Base-by-base conservation (phyloP, 2,797 vertebrate species). In the Peromyscus nudipes region DNA sequence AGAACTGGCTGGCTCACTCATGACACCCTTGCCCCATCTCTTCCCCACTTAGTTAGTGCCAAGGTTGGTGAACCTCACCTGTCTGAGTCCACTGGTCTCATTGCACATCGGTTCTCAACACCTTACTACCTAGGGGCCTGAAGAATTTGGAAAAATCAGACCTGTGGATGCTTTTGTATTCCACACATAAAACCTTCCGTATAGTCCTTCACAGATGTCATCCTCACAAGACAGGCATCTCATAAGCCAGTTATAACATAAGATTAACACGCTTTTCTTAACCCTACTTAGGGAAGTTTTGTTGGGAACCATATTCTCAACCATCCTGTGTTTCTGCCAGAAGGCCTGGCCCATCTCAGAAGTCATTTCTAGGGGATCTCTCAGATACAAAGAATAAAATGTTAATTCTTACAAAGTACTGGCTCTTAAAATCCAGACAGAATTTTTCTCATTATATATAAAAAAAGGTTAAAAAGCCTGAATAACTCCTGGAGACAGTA, bases 301-400 rank as follows among this genome's bases (percentile, higher is more conserved):
- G 43, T 76, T 80, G 64, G 40, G 29, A 10, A 8, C 85, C 52
- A 12, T 1, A 14, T 85, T 85, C 81, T 81, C 12, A 29, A 64
- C 1, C 21, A 21, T 6, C 40, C 60, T 4, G 0, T n/a, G 31
- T 16, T 81, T 43, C 60, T 62, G 7, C 37, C 46, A 37, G 76
- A 76, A 80, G 52, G 21, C 34, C n/a, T 52, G 40, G 40, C 23
- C 55, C 65, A 84, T 77, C 67, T 67, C 65, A 67, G 43, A 40
- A 10, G 64, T 83, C 46, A 6, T 86, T 52, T 11, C 55, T 23
- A 52, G n/a, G 43, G 81, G 23, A 21, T 76, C 57, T 71, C 40
- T 84, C 69, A 90, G 83, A 73, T 43, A 55, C 85, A 91, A 95
- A 90, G n/a, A 84, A 81, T 5, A 14, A 92, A 92, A 89, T 77